A percentile compares a stretch with the other conserved stretches of the same genome.
Conservation (phyloP, 2,797 vertebrate species). For the Anabacerthia variegaticeps region DNA sequence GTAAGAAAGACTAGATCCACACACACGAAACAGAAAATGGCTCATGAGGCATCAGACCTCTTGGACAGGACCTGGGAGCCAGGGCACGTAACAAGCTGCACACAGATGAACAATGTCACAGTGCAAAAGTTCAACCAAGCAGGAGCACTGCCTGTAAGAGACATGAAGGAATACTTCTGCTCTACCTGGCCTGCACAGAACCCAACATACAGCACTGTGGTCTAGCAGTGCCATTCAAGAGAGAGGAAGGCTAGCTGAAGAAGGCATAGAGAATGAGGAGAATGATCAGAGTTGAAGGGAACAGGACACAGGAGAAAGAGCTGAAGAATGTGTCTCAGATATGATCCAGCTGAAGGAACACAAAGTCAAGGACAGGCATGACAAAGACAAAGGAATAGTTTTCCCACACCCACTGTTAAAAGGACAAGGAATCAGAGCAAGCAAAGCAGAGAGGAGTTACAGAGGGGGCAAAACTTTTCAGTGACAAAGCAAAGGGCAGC, state of each 20-base stretch:
- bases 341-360: neutral
- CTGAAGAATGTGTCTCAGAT: neutral
- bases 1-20: neutral
- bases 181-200: neutral
- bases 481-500: neutral
- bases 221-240: neutral
- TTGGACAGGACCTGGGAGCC: neutral
- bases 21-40: neutral
- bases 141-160: neutral
- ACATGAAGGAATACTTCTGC: neutral
- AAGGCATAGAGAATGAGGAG: neutral
- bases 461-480: neutral
- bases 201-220: neutral
- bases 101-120: fast-evolving
- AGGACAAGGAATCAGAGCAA: neutral
- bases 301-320: neutral
- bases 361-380: neutral
- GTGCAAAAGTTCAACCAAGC: neutral
- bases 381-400: neutral
- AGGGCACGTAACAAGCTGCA: neutral
- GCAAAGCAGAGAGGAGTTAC: neutral
- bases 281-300: neutral
- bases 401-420: neutral
- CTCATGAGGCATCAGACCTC: neutral
- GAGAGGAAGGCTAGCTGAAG: neutral